phyloP scores from a whole-genome alignment of 2,888 invertebrate species.

The Podabrus alpinus region DNA sequence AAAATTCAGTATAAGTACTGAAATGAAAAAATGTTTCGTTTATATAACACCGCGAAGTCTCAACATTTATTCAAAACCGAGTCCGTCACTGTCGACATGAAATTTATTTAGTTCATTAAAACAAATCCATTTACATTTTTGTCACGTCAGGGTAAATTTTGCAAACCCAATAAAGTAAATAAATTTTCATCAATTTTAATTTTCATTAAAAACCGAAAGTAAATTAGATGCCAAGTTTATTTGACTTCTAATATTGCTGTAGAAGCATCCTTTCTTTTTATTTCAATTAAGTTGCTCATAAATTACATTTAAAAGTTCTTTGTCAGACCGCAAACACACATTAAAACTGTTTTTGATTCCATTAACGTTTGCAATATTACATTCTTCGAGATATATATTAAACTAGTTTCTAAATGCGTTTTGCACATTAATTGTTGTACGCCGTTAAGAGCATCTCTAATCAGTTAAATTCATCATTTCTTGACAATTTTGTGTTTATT shows the following conservation, averaged over 20 bases:
- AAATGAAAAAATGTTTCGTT: too few species aligned
- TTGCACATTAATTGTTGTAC: background rate
- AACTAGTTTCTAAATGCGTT: background rate
- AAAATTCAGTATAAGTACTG: too few species aligned
- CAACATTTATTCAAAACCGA: too few species aligned
- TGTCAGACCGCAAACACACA: background rate
- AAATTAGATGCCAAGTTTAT: background rate
- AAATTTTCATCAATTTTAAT: background rate
- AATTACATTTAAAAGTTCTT: background rate
- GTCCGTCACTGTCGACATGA: too few species aligned
- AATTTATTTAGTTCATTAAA: too few species aligned
- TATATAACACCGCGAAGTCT: too few species aligned
- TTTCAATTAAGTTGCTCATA: background rate
- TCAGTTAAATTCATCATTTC: background rate
- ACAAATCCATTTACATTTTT: too few species aligned
- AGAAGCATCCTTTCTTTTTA: background rate
- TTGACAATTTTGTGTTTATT: too few species aligned
- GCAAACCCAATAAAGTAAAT: background rate
- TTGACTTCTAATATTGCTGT: background rate
- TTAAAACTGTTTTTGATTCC: background rate
- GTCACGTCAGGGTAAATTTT: background rate
- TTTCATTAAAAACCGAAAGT: background rate
- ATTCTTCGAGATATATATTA: background rate
- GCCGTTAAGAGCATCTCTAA: background rate
- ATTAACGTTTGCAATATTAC: background rate